A percentile compares a stretch with the other conserved stretches of the same genome.
Conservation (phyloP, 2,113 vertebrate genomes). For the Chaetodon trifascialis region DNA sequence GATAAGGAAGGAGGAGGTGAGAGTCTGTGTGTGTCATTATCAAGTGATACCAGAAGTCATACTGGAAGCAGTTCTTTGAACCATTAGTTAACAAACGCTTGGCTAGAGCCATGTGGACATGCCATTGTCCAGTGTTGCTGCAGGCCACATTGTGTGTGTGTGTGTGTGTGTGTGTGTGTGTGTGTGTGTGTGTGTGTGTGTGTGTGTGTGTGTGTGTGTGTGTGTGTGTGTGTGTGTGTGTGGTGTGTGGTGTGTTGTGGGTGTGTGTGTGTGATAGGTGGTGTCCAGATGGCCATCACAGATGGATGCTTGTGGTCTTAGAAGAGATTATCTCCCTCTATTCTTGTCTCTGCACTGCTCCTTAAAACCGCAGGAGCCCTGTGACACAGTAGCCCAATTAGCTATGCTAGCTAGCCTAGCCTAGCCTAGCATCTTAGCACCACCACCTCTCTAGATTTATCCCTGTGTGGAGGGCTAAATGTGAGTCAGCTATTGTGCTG, state of each 20-base stretch:
- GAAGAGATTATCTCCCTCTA: constrained; percentile 86
- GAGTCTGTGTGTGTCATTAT: constrained; percentile 11
- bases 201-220: constrained; percentile 36
- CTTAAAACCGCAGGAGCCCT: constrained; percentile 76
- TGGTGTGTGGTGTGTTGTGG: constrained; percentile 32
- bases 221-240: constrained; percentile 28
- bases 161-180: constrained; percentile 39
- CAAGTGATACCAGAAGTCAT: constrained; percentile 46
- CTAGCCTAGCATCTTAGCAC: constrained; percentile 46
- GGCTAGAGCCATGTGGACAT: constrained; percentile 43
- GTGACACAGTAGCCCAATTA: constrained; percentile 80
- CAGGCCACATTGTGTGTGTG: constrained; percentile 18
- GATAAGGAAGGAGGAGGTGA: not conserved
- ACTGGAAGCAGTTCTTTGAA: constrained; percentile 46
- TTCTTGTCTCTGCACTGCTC: constrained; percentile 69
- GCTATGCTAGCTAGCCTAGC: constrained; percentile 48
- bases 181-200: constrained; percentile 26
- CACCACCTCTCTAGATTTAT: not conserved
- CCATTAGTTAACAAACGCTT: constrained; percentile 34
- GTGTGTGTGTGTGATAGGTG: constrained; percentile 39
- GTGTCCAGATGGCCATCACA: constrained; percentile 87
- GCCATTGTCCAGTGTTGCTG: constrained; percentile 38
- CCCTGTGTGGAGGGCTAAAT: not conserved
- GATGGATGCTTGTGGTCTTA: constrained; percentile 88
- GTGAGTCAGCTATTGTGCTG: constrained; percentile 8